These are phyloP conservation scores for Petroica traversi DNA, from an alignment of 2,113 vertebrate species.

Conservation along the genomic window DNA sequence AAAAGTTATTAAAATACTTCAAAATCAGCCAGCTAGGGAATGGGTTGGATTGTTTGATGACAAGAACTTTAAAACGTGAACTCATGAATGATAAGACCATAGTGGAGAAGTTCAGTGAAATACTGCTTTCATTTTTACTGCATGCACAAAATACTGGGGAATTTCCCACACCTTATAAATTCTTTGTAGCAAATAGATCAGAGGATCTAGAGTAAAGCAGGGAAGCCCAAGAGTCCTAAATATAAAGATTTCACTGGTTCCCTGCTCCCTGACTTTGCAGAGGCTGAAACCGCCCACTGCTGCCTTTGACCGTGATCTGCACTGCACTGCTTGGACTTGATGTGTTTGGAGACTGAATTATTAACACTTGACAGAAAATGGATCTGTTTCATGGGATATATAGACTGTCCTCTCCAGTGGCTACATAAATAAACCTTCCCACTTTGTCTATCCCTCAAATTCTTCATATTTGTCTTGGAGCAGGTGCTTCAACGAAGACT, in stretches of 20 bases:
- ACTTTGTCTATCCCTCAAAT: background rate
- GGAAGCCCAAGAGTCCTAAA: background rate
- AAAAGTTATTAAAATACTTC: slow-evolving; percentile 17
- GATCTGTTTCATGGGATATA: background rate
- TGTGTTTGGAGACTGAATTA: background rate
- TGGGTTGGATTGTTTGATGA: background rate
- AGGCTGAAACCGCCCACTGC: background rate
- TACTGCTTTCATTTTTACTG: background rate
- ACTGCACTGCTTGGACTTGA: background rate
- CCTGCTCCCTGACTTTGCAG: background rate
- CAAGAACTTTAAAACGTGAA: background rate
- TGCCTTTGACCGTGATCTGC: background rate
- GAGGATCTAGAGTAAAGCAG: background rate
- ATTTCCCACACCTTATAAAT: background rate
- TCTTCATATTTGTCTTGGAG: background rate
- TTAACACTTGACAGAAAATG: background rate
- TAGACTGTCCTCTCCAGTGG: background rate
- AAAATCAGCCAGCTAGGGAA: background rate
- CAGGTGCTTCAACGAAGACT: background rate
- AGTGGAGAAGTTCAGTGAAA: background rate
- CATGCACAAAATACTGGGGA: background rate
- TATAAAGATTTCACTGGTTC: background rate
- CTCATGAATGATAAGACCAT: background rate
- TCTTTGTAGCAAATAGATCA: background rate
- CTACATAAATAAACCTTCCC: background rate